A percentile compares a stretch with the other conserved stretches of the same genome.
Evolutionary conservation across 2,888 invertebrate species (phyloP).

Genomic region (Oasisia sp.): DNA sequence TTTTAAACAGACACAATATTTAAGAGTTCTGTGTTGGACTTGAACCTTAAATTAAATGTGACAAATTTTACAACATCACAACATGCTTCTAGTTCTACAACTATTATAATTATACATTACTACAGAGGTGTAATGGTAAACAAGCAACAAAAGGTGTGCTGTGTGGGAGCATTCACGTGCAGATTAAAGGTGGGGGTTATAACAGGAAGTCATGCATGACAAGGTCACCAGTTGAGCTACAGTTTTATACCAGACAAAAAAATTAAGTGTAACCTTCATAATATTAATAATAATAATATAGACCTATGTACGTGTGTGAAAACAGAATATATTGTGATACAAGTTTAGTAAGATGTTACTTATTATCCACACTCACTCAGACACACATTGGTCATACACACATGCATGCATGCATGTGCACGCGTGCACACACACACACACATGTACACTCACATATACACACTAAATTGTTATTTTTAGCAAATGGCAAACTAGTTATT

Average conservation of each 20-base stretch:
- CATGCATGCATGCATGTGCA: neutral
- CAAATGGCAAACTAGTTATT: neutral
- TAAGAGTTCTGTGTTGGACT: neutral
- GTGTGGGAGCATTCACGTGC: neutral
- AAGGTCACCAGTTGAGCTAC: slow-evolving; percentile 17
- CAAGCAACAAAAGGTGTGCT: neutral
- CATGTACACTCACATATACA: neutral
- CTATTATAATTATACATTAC: neutral
- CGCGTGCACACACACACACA: neutral
- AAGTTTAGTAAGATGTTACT: neutral
- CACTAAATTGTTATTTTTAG: neutral
- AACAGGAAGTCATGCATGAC: neutral
- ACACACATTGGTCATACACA: neutral
- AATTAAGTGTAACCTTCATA: neutral
- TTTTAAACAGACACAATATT: neutral
- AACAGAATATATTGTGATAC: neutral
- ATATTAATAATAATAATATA: neutral
- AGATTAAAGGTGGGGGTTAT: neutral
- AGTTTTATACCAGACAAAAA: neutral
- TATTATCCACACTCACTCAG: too few species aligned
- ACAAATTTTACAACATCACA: neutral
- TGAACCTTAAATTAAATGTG: neutral
- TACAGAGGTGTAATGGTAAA: neutral
- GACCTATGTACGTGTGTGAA: neutral
- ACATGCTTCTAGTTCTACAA: neutral